Evolutionary conservation across 2,888 invertebrate genomes (phyloP), one percentile per base, ranked within the genome.

Genomic region (Xestobium rufovillosum): DNA sequence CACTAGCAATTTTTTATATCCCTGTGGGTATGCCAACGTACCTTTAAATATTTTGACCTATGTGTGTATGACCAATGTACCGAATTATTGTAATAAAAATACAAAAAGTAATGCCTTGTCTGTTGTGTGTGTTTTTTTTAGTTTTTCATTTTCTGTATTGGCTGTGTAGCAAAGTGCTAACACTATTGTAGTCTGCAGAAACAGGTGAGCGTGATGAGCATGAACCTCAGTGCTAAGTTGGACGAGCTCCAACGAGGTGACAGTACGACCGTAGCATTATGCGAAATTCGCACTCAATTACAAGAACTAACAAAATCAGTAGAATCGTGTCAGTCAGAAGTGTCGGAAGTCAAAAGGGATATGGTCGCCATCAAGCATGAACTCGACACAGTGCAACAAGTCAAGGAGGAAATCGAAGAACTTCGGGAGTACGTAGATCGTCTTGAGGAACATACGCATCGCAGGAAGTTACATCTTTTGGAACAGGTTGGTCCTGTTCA

Each of bases 181-280:
- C n/a, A n/a, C n/a, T n/a, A n/a, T n/a, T 39, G 55, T 73, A 91
- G 90, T 82, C 86, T 91, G 78, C 90, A 91, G 80, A 86, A 88
- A 78, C 90, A 91, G 84, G 88, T 91, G 80, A 84, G 87, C 80
- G 88, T 90, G 76, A 91, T 91, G 91, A 90, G 89, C 74, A 88
- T 88, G 85, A 90, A 89, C 78, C 80, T 91, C 73, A 81, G 84
- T 71, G 84, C 87, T 63, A 89, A 90, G 76, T 78, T 91, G 76
- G 90, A 91, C 73, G 88, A 90, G 75, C 80, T 91, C 71, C 89
- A 90, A 73, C 77, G 83, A 62, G 60, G 61, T 56, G 89, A 89
- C 73, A 83, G 88, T 60, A 90, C 90, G 56, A 88, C 88, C 67
- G 88, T 89, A 66, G 90, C 90, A 58, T 82, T 91, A 65, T 88